A percentile compares a stretch with the other conserved stretches of the same genome.
phyloP scores from a whole-genome alignment of 1,140 invertebrate species.

The Drosophila ficusphila region DNA sequence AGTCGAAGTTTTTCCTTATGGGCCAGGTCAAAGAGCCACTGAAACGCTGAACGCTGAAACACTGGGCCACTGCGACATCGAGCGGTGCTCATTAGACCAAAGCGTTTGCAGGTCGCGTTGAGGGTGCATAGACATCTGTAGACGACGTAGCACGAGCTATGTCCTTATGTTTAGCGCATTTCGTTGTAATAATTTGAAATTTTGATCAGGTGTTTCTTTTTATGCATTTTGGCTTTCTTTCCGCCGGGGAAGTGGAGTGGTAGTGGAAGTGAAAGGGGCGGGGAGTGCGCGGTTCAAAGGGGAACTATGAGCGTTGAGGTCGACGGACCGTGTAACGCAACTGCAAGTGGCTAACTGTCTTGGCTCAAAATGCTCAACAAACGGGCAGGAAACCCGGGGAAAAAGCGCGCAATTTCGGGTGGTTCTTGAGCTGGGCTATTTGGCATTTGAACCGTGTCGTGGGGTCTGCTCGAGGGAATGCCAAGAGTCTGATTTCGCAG shows the following conservation, averaged over 20 bases:
- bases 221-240: conserved; percentile 66
- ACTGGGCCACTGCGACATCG: conserved; percentile 14
- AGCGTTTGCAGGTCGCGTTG: conserved; percentile 59
- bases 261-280: too few relatives aligned
- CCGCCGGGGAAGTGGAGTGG: conserved; percentile 4
- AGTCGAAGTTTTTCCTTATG: conserved; percentile 73
- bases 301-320: conserved; percentile 71
- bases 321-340: conserved; percentile 72
- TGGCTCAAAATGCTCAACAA: conserved; percentile 36
- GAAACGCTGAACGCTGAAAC: too few relatives aligned
- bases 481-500: conserved; percentile 36
- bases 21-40: conserved; percentile 34
- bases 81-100: conserved; percentile 77
- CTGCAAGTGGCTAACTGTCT: conserved; percentile 11
- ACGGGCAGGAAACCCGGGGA: conserved; percentile 10
- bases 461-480: conserved; percentile 26
- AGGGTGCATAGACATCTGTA: conserved; percentile 32
- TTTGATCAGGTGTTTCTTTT: conserved; percentile 79
- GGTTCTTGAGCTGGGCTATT: conserved; percentile 47
- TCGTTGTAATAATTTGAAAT: conserved; percentile 81
- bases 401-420: conserved; percentile 62
- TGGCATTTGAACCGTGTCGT: conserved; percentile 71
- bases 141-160: conserved; percentile 66
- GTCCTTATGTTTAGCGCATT: conserved; percentile 73
- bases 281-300: conserved; percentile 68